Conservation (phyloP, 2,113 vertebrate genomes). For the Sorex araneus region DNA sequence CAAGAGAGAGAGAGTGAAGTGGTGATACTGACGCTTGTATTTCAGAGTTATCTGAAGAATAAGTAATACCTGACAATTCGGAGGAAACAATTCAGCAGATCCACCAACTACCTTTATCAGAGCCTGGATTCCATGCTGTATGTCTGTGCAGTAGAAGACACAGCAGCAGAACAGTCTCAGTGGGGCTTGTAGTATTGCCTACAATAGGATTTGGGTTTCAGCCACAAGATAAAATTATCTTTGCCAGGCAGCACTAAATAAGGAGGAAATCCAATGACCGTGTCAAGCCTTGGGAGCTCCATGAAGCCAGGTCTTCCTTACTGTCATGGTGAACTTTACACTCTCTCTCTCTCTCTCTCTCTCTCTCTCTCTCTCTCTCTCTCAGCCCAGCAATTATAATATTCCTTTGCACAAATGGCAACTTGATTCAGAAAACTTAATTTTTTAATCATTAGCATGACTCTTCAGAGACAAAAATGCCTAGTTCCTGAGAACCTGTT, state of each 20-base stretch:
- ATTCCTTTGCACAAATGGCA: background rate
- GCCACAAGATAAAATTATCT: background rate
- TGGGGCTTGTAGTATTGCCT: too few relatives aligned
- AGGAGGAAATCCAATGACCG: background rate
- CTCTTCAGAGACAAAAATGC: background rate
- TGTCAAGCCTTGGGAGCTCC: background rate
- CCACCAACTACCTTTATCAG: background rate
- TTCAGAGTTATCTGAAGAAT: constrained; percentile 23
- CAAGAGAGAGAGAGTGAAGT: background rate
- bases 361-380: too few relatives aligned
- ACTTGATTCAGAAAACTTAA: constrained; percentile 2
- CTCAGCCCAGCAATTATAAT: background rate
- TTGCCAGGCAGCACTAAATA: background rate
- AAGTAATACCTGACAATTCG: background rate
- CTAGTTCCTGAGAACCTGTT: background rate
- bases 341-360: too few relatives aligned
- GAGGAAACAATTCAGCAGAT: background rate
- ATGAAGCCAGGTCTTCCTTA: background rate
- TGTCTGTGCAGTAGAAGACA: background rate
- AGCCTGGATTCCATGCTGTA: background rate
- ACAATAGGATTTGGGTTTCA: background rate
- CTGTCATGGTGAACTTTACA: background rate
- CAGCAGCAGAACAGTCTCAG: background rate
- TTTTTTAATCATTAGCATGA: constrained; percentile 12
- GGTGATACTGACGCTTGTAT: constrained; percentile 2